Percentiles rank a stretch among this genome's conserved stretches.
Conservation (phyloP, 2,888 invertebrate genomes). For the Argynnis bischoffii region DNA sequence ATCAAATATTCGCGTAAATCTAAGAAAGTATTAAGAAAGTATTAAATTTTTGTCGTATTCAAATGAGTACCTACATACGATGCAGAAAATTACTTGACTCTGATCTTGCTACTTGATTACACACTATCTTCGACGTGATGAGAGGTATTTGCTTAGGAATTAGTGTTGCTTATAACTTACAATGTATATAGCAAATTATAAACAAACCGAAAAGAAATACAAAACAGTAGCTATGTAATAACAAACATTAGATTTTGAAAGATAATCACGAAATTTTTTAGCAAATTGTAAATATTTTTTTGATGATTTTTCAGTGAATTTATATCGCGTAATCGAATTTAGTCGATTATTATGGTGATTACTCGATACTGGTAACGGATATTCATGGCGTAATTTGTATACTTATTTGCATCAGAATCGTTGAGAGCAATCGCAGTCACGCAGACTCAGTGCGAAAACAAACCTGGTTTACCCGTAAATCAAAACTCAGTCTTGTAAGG, state of each 20-base stretch:
- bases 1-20: too few relatives aligned
- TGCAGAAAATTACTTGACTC: slow-evolving; percentile 44
- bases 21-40: too few relatives aligned
- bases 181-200: slow-evolving; percentile 39
- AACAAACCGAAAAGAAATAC: slow-evolving; percentile 31
- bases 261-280: slow-evolving; percentile 48
- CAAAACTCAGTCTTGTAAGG: slow-evolving; percentile 26
- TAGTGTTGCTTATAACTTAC: slow-evolving; percentile 33
- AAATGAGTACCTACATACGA: slow-evolving; percentile 22
- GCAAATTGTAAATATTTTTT: slow-evolving; percentile 59
- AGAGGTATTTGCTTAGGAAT: slow-evolving; percentile 38
- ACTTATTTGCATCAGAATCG: slow-evolving; percentile 69
- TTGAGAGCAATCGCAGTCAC: slow-evolving; percentile 62
- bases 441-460: slow-evolving; percentile 67
- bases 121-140: slow-evolving; percentile 33
- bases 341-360: slow-evolving; percentile 67
- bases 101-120: slow-evolving; percentile 35
- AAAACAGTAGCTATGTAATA: slow-evolving; percentile 42
- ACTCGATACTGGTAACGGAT: slow-evolving; percentile 64
- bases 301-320: slow-evolving; percentile 27
- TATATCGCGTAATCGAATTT: slow-evolving; percentile 62
- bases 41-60: slow-evolving; percentile 28
- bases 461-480: slow-evolving; percentile 51
- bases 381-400: slow-evolving; percentile 71
- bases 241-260: slow-evolving; percentile 43